Evolutionary conservation across 2,888 invertebrate species (phyloP).

Genomic region (Mythimna pallens): DNA sequence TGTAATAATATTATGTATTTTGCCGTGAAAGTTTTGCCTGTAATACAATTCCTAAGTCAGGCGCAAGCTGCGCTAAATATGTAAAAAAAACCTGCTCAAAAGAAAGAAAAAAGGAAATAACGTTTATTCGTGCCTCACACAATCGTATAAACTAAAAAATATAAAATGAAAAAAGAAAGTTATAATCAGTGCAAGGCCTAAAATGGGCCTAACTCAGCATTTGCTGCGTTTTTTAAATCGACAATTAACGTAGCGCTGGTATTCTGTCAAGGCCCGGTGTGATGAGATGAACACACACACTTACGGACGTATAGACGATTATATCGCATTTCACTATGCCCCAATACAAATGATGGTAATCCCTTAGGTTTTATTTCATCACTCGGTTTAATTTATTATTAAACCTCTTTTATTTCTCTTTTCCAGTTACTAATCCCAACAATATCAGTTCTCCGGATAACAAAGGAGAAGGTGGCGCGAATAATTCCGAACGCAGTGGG

Average conservation of each 20-base stretch:
- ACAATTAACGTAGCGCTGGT: too few species aligned
- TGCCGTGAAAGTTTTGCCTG: neutral
- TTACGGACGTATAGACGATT: too few species aligned
- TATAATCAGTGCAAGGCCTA: too few species aligned
- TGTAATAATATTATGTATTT: neutral
- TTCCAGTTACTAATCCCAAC: conserved; percentile 96
- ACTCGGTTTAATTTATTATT: neutral
- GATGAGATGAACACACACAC: too few species aligned
- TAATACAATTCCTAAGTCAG: neutral
- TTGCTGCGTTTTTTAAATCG: too few species aligned
- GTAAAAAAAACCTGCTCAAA: neutral
- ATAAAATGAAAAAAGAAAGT: too few species aligned
- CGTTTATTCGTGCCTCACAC: too few species aligned
- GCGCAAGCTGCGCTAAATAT: neutral
- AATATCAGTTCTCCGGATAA: conserved; percentile 95
- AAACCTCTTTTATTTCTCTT: conserved; percentile 21
- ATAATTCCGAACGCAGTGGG: conserved; percentile 99
- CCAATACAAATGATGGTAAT: neutral
- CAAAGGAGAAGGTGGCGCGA: conserved; percentile 97
- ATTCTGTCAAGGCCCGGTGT: too few species aligned
- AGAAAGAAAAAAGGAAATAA: too few species aligned
- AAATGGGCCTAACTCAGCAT: too few species aligned
- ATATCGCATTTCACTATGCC: neutral
- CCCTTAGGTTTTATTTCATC: too few species aligned
- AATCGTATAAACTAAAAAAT: too few species aligned